Base-by-base conservation (phyloP, 2,888 invertebrate genomes). In the Cataglyphis livida region DNA sequence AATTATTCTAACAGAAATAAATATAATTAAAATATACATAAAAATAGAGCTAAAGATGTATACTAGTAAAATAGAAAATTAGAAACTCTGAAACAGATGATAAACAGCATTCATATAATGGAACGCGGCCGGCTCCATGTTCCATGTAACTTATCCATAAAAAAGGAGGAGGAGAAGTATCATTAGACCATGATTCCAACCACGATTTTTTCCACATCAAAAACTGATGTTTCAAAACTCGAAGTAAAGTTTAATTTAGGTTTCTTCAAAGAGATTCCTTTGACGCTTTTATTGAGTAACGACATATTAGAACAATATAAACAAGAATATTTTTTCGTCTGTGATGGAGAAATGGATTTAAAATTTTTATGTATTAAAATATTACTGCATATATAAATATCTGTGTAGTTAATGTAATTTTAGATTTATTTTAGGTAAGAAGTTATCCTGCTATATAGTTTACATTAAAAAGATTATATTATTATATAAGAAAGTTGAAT, bases 201-300 rank as follows among this genome's bases (percentile, higher is more conserved):
- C 71, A 68, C 81, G 76, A 88, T 88, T 81, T 81, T 87, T 88
- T 86, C 86, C 86, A 86, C 87, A 87, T 82, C 86, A 86, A 87
- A 84, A 84, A 86, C 62, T 74, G 70, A 73, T 82, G 35, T 44
- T 59, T 76, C 82, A 28, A 28, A 74, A 74, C 57, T 83, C 79
- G 87, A 28, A 28, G 28, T 87, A 84, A 87, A 84, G 82, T 84
- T 84, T 87, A 84, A 88, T 87, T 83, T 87, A 82, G 83, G 61
- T 87, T 86, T 84, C 54, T 73, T 65, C 81, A 76, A 75, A 75
- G 41, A 51, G 28, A 25, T 84, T 59, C 81, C 76, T 79, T 70
- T 64, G 65, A 66, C 38, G 38, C 25, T 15, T 61, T 18, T 61
- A 70, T 78, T 59, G 59, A 78, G 68, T 64, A 76, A 76, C 54